Conservation (phyloP, 2,797 vertebrate genomes). For the Muraenolepis orangiensis region DNA sequence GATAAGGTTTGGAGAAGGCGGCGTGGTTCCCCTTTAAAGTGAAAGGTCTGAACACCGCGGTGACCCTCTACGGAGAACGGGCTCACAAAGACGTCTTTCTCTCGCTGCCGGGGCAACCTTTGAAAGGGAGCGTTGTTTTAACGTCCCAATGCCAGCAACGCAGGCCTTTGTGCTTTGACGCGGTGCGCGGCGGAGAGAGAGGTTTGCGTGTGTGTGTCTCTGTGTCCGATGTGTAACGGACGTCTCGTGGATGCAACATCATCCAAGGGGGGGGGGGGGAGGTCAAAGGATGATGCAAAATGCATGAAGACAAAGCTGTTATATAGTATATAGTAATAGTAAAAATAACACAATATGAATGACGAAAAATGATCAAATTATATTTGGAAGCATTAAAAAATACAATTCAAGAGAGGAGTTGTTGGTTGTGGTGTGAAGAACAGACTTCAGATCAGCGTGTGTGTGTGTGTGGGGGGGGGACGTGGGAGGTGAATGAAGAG, state of each 20-base stretch:
- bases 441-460: slow-evolving; percentile 28
- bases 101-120: slow-evolving; percentile 40
- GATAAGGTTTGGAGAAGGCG: too few relatives aligned
- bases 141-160: slow-evolving; percentile 48
- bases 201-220: slow-evolving; percentile 35
- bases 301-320: neutral
- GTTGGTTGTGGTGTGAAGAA: neutral
- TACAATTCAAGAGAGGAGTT: neutral
- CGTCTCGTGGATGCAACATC: neutral
- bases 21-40: too few relatives aligned
- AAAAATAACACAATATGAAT: neutral
- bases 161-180: slow-evolving; percentile 28
- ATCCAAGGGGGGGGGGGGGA: too few relatives aligned
- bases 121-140: slow-evolving; percentile 44
- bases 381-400: neutral
- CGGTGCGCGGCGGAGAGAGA: slow-evolving; percentile 32
- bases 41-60: slow-evolving; percentile 35
- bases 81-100: slow-evolving; percentile 47
- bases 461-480: slow-evolving; percentile 32
- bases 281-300: neutral
- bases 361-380: neutral
- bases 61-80: slow-evolving; percentile 33
- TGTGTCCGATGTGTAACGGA: neutral
- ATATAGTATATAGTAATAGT: neutral
- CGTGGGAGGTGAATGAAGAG: slow-evolving; percentile 51